Evolutionary conservation across 1,140 invertebrate species (phyloP), one percentile per base, ranked within the genome.

Genomic region (Eupristina koningsbergeri): DNA sequence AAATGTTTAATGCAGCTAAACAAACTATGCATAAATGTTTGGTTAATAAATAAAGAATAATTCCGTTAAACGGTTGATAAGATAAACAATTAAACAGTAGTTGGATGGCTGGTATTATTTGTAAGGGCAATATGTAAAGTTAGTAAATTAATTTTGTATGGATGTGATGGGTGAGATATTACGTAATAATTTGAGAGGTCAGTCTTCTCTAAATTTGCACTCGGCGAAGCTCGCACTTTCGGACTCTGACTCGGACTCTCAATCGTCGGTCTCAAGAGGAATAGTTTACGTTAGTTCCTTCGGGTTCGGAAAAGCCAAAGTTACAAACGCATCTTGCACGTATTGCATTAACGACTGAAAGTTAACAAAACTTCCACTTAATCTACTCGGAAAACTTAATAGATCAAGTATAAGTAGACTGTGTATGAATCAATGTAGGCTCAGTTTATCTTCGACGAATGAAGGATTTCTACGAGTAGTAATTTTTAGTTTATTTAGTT

Each of bases 381-480:
- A 67, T 67, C 64, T 36, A 67, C 34, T 67, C 1, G 34, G 64
- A 67, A 67, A 67, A 67, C 64, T 67, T 67, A 36, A 36, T 19
- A 67, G 64, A 34, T 67, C 64, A 39, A 67, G 36, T 31, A 36
- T 67, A 67, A 67, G 15, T 19, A 67, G 5, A 67, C 15, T 3
- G 36, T 64, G 13, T 64, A 2, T 31, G 61, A 34, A 64, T 64
- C 17, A 67, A 13, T 67, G 17, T 67, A 19, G 64, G 34, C 34
- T 31, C 3, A 3, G 17, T 1, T 0, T 39, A 17, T 67, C 22
- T 36, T 36, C 36, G 26, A 26, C 1, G 22, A 36, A 19, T 36
- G 22, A 67, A 36, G 3, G 36, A 31, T 45, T 11, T 45, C 5
- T 45, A 45, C 11, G 41, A 45, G 5, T 45, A 45, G n/a, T n/a